Percentiles rank a stretch among this genome's conserved stretches.
Evolutionary conservation across 2,797 vertebrate species (phyloP).

Genomic region (Antrozous pallidus): DNA sequence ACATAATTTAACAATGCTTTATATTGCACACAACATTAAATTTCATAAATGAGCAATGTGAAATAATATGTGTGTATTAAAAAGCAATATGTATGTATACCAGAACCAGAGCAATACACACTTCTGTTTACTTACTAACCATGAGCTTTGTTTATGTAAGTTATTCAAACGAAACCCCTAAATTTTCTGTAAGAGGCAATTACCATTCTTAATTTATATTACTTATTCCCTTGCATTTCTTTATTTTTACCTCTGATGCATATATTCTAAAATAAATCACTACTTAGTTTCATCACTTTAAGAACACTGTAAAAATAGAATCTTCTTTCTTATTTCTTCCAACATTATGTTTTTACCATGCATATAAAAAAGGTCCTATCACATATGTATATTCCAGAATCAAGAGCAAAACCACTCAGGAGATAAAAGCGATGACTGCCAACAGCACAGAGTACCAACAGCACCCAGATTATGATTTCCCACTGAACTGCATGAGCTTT

Average conservation of each 20-base stretch:
- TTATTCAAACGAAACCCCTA: neutral
- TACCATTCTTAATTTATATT: neutral
- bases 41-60: neutral
- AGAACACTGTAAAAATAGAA: neutral
- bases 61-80: neutral
- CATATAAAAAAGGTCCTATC: neutral
- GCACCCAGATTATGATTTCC: neutral
- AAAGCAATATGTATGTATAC: neutral
- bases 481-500: neutral
- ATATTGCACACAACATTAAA: neutral
- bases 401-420: neutral
- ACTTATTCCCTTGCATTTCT: neutral
- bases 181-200: neutral
- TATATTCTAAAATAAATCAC: neutral
- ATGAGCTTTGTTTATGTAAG: neutral
- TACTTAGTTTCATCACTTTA: slow-evolving; percentile 25
- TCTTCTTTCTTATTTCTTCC: neutral
- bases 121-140: neutral
- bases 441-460: neutral
- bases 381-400: neutral
- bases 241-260: neutral
- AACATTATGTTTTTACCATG: neutral
- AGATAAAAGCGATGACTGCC: neutral
- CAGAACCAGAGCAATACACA: neutral
- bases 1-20: neutral